Base-by-base conservation (phyloP, 2,113 vertebrate genomes). In the Stegastes partitus region DNA sequence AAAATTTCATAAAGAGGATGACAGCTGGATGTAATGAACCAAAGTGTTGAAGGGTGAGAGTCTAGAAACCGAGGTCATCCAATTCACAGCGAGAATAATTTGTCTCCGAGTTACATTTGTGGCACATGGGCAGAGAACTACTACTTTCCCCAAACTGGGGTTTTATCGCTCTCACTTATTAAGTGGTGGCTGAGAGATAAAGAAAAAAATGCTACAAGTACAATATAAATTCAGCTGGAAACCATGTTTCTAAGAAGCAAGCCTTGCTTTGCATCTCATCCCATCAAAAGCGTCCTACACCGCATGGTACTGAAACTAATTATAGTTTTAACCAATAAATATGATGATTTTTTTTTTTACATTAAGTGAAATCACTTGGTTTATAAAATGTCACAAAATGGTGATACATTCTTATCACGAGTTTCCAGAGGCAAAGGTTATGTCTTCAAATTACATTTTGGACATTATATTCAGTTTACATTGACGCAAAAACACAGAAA, bases 11-110 rank as follows among this genome's bases (percentile, higher is more conserved):
- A 72, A 83, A 81, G 39, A 66, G 15, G 9, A 47, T 23, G 59
- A 77, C 68, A 69, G 64, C 68, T 67, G 51, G 61, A 77, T 73
- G 47, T 68, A 79, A 90, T 81, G 64, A 85, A 82, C 18, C 34
- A 18, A 1, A 23, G n/a, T 61, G 72, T 34, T 63, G 71, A 69
- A 81, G 39, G 68, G 26, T 28, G 51, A 50, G 63, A 47, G 68
- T 57, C 18, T 34, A 31, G 34, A 76, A 77, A 76, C 45, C 56
- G 51, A 70, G 81, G 73, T 90, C 54, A 74, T 58, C 34, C 45
- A 84, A 81, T 84, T 72, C 19, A 0, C 66, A 71, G 77, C 3
- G 25, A 76, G 69, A 84, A 78, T 74, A 61, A 66, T 77, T 65
- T 39, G 21, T 65, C 72, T 57, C n/a, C 18, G 42, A 58, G 39